Base-by-base conservation (phyloP, 2,113 vertebrate genomes). In the Macquaria ambigua region DNA sequence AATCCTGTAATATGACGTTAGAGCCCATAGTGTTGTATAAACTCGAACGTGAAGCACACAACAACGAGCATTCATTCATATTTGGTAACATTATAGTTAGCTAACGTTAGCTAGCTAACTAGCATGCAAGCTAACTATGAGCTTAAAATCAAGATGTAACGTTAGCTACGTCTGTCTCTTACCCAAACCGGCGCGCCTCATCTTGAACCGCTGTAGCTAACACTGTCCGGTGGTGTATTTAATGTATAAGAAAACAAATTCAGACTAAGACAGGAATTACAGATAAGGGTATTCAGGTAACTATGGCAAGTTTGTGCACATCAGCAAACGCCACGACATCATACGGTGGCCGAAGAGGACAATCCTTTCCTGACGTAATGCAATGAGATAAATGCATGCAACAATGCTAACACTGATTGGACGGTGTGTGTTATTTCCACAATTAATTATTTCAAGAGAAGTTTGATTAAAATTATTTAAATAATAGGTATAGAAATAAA, bases 111-210 rank as follows among this genome's bases (percentile, higher is more conserved):
- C 78, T 56, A 55, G 82, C 85, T 77, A 75, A n/a, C 48, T 62
- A 81, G 78, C 83, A 20, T 28, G 21, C 28, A 61, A 34, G 84
- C 74, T 82, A 67, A 6, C 1, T 34, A 20, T n/a, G 28, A 15
- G 3, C 1, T 21, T 25, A 48, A 64, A n/a, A 46, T 9, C 0
- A 8, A 8, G 4, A 41, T 10, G 21, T 12, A 15, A 48, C 46
- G 46, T 48, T 16, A 5, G 14, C 46, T 15, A 6, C 23, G n/a
- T 28, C 11, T 3, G 39, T 81, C 72, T 83, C 94, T 93, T 86
- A 96, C 96, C 94, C 64, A 96, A 73, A 75, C 93, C 95, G 12
- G 93, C 83, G 73, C 96, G 96, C 77, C 96, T 95, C 96, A 96
- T 96, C 55, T 69, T 87, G 53, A 80, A n/a, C 23, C 18, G 21